Percentiles rank a stretch among this genome's conserved stretches.
phyloP scores from a whole-genome alignment of 2,888 invertebrate species.

The Aelia acuminata region DNA sequence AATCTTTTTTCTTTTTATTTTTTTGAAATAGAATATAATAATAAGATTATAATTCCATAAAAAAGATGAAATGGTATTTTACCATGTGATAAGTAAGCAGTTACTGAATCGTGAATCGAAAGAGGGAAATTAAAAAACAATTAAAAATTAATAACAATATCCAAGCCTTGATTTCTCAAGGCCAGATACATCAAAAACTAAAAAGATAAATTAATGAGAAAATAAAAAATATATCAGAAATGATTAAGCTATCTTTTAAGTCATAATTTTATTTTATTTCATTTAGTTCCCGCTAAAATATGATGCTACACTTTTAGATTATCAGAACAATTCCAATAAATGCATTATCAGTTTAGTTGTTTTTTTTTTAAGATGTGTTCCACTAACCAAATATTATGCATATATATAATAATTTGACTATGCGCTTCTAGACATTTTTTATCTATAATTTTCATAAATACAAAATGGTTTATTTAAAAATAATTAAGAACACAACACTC shows the following conservation, averaged over 20 bases:
- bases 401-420: slow-evolving; percentile 19
- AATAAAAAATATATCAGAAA: not conserved
- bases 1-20: no score
- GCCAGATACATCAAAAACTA: not conserved
- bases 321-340: slow-evolving; percentile 4
- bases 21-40: no score
- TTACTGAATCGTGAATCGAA: no score
- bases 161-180: not conserved
- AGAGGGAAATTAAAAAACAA: no score
- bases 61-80: no score
- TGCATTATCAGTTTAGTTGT: not conserved
- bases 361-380: not conserved
- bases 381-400: not conserved
- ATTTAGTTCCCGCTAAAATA: not conserved
- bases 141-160: no score
- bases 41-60: no score
- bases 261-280: not conserved
- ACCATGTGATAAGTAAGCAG: no score
- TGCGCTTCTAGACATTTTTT: not conserved
- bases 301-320: not conserved
- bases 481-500: slow-evolving; percentile 37
- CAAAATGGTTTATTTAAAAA: not conserved
- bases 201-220: no score
- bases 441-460: slow-evolving; percentile 21
- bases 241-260: not conserved